phyloP scores from a whole-genome alignment of 2,113 vertebrate genomes.

The Drymodes brunneopygia region DNA sequence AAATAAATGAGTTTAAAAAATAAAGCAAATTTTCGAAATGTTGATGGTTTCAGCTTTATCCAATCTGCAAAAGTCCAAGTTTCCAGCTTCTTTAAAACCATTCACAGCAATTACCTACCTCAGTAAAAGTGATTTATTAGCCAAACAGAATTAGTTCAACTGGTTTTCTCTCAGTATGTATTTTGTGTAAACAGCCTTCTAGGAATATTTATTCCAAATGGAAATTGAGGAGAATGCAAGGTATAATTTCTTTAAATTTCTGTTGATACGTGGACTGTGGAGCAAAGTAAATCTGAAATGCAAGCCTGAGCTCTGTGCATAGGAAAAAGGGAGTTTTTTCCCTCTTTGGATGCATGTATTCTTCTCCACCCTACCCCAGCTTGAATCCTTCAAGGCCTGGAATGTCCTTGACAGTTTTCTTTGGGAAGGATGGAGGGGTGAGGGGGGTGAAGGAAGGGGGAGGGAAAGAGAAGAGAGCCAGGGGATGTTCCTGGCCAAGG shows the following conservation, averaged over 20 bases:
- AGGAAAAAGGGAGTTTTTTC: neutral
- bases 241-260: neutral
- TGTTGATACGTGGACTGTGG: neutral
- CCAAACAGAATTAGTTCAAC: neutral
- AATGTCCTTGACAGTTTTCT: neutral
- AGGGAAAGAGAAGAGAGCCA: neutral
- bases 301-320: neutral
- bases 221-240: neutral
- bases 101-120: neutral
- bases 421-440: neutral
- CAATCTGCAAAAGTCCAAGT: neutral
- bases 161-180: neutral
- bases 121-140: neutral
- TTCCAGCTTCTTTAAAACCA: neutral
- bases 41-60: neutral
- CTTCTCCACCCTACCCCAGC: neutral
- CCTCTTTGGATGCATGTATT: neutral
- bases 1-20: neutral
- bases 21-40: neutral
- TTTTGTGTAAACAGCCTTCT: neutral
- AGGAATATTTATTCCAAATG: neutral
- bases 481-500: neutral
- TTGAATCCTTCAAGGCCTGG: neutral
- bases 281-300: neutral
- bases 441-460: rapidly evolving